A percentile compares a stretch with the other conserved stretches of the same genome.
phyloP scores from a whole-genome alignment of 30 jellyfish, hydroid and myxozoan genomes.

The Hydra vulgaris region DNA sequence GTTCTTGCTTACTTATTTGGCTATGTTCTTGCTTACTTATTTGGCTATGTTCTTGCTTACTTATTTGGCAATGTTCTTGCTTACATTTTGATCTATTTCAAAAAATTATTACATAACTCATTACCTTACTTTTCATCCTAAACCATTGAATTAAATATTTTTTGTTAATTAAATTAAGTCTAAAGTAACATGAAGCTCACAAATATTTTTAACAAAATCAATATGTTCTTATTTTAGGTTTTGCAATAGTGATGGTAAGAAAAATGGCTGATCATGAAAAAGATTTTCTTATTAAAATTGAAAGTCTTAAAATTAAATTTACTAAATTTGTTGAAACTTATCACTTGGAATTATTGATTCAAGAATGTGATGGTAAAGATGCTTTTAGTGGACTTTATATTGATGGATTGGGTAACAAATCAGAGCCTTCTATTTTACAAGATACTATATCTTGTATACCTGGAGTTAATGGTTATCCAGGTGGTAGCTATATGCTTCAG shows the following conservation, averaged over 20 bases:
- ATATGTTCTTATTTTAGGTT: neutral
- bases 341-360: neutral
- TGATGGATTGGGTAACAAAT: constrained; percentile 26
- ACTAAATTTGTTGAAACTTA: neutral
- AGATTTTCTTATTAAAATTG: neutral
- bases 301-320: neutral
- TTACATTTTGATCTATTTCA: too few species aligned
- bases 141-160: too few species aligned
- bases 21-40: too few species aligned
- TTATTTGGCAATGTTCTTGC: too few species aligned
- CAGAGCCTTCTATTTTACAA: constrained; percentile 17
- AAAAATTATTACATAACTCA: too few species aligned
- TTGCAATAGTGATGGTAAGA: constrained; percentile 8
- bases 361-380: constrained; percentile 6
- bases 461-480: constrained; percentile 28
- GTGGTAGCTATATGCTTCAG: constrained; percentile 34
- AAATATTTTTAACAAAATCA: neutral
- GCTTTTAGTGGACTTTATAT: constrained; percentile 7
- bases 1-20: too few species aligned
- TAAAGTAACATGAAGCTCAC: too few species aligned
- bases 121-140: too few species aligned
- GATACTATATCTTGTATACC: constrained; percentile 11
- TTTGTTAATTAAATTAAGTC: too few species aligned
- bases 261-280: neutral
- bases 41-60: too few species aligned